Conservation (phyloP, 2,113 vertebrate genomes). For the Phyllostomus discolor region DNA sequence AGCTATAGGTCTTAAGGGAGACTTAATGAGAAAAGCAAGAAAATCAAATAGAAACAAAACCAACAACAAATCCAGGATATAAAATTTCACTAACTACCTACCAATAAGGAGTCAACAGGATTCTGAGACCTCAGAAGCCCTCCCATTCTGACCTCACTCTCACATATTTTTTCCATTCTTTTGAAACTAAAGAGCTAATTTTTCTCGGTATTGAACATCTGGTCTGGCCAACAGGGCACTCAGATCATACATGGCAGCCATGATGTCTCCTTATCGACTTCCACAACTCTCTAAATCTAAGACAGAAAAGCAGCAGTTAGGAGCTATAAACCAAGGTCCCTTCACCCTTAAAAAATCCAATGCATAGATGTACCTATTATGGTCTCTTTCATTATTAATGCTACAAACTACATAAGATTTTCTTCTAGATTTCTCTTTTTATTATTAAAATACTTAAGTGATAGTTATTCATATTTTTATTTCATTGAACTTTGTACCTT, state of each 20-base stretch:
- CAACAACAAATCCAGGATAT: not conserved
- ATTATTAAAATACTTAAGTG: slow-evolving; percentile 39
- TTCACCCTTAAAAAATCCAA: not conserved
- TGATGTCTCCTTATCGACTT: not conserved
- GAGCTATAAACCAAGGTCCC: not conserved
- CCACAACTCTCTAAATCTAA: not conserved
- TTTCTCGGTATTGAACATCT: slow-evolving; percentile 18
- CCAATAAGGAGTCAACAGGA: not conserved
- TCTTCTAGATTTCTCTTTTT: slow-evolving; percentile 14
- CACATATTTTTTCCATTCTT: not conserved
- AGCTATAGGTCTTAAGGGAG: not conserved
- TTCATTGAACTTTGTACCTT: slow-evolving; percentile 85
- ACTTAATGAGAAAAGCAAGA: not conserved
- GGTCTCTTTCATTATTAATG: not conserved
- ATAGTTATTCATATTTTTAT: not conserved
- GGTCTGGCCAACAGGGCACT: not conserved
- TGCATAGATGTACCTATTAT: not conserved
- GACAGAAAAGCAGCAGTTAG: not conserved
- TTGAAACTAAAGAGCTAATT: slow-evolving; percentile 13
- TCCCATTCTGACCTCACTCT: not conserved
- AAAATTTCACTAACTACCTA: not conserved
- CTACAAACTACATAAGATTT: not conserved
- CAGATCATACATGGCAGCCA: not conserved
- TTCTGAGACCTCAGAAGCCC: not conserved
- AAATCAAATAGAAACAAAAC: not conserved